Base-by-base conservation (phyloP, 2,888 invertebrate species). In the Chamaedrilus cognettii region DNA sequence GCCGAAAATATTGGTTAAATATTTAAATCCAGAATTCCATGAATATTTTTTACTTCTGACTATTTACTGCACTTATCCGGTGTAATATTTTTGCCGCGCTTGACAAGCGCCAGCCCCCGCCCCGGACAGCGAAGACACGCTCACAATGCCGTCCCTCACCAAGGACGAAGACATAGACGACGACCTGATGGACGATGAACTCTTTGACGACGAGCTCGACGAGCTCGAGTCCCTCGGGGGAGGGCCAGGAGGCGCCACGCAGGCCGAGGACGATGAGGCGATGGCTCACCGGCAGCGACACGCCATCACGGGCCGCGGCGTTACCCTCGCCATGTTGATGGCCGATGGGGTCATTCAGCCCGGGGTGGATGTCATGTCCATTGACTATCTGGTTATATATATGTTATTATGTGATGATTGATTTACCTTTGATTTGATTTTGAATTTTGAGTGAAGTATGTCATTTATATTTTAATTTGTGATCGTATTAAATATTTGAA, bases 281-380 rank as follows among this genome's bases (percentile, higher is more conserved):
- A 28, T 32, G 11, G 34, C 42, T 2, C 68, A 68, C 31, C 66
- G 42, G 49, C 58, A 50, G 1, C 42, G 52, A 4, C 68, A 68
- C 35, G 68, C 68, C 28, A 42, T 68, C 15, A 68, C 69, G 19
- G 84, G 83, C 31, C 75, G 84, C 56, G 83, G 90, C 69, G 91
- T 94, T 23, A 94, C 94, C 11, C 85, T 95, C 71, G 91, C 91
- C 83, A 94, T 93, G 88, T 86, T 95, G 58, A 86, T 95, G 80
- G 88, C 90, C 75, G 93, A 93, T 64, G 91, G 91, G 80, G 90
- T 94, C 80, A 86, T 94, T 70, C 89, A 91, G 78, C 90, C 94
- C 57, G 94, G 93, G 52, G 89, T 89, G 79, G 91, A 91, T 52
- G 87, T 90, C 63, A 90, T 95, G 90, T 91, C 93, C 61, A 91